Percentiles rank a stretch among this genome's conserved stretches.
phyloP scores from a whole-genome alignment of 2,888 invertebrate species.

The Acheta domesticus region DNA sequence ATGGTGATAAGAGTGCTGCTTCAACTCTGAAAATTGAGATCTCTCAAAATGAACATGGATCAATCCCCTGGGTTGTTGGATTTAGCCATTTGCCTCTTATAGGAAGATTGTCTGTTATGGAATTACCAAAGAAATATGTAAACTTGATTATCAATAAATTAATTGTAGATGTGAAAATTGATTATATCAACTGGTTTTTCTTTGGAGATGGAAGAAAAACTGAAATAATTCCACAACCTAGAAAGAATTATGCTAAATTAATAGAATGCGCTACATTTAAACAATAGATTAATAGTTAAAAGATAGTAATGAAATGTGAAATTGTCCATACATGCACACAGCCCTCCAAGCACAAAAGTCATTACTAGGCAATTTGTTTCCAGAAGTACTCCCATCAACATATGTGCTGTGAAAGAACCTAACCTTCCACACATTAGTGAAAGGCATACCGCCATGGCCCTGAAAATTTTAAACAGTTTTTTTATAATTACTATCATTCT shows the following conservation, averaged over 20 bases:
- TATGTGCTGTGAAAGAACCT: conserved; percentile 11
- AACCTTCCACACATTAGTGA: conserved; percentile 28
- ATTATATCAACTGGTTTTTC: not conserved
- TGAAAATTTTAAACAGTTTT: conserved; percentile 37
- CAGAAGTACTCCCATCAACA: conserved; percentile 27
- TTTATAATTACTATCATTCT: not conserved
- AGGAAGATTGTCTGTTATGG: no score
- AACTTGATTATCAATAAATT: no score
- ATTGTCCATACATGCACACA: conserved; percentile 44
- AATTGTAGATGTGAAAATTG: no score
- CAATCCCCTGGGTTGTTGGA: no score
- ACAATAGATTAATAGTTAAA: not conserved
- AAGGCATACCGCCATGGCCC: conserved; percentile 46
- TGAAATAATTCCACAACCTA: not conserved
- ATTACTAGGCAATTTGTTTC: conserved; percentile 25
- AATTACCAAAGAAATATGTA: no score
- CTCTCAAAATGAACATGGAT: no score
- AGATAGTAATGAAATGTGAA: not conserved
- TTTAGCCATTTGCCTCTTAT: no score
- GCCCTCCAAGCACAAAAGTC: conserved; percentile 29
- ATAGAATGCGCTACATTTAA: not conserved
- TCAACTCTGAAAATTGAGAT: no score
- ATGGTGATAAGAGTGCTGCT: no score
- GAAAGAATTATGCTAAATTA: not conserved
- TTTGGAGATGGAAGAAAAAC: not conserved